Evolutionary conservation across 2,888 invertebrate genomes (phyloP).

Genomic region (Rhingia campestris): DNA sequence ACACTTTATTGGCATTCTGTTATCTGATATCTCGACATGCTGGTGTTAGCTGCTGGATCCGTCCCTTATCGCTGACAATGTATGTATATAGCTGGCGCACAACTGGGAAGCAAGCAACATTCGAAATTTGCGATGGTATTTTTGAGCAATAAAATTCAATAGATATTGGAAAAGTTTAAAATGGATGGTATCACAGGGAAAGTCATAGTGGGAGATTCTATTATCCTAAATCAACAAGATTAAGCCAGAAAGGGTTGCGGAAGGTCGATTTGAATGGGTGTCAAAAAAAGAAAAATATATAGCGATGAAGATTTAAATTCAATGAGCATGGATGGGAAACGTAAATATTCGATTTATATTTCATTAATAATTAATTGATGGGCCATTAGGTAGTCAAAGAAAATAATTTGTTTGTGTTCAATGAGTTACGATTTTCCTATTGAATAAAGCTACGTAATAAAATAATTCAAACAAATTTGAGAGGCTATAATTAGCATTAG

Average conservation of each 20-base stretch:
- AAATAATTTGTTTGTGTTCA: no score
- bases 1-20: slow-evolving; percentile 51
- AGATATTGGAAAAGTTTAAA: slow-evolving; percentile 50
- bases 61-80: slow-evolving; percentile 12
- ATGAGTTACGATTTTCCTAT: no score
- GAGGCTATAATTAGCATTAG: no score
- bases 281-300: background rate
- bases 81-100: background rate
- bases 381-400: background rate
- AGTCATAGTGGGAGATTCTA: slow-evolving; percentile 27
- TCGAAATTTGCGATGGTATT: slow-evolving; percentile 49
- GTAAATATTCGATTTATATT: slow-evolving; percentile 2
- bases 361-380: background rate
- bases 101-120: slow-evolving; percentile 26
- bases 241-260: slow-evolving; percentile 22
- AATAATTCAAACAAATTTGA: no score
- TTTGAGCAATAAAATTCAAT: slow-evolving; percentile 49
- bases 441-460: no score
- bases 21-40: slow-evolving; percentile 38
- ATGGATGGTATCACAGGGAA: slow-evolving; percentile 6
- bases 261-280: slow-evolving; percentile 1
- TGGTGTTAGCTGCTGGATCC: background rate
- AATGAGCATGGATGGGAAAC: background rate
- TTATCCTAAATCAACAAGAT: slow-evolving; percentile 48
- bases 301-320: background rate